phyloP scores from a whole-genome alignment of 2,888 invertebrate genomes.

The Holacanthella duospinosa region DNA sequence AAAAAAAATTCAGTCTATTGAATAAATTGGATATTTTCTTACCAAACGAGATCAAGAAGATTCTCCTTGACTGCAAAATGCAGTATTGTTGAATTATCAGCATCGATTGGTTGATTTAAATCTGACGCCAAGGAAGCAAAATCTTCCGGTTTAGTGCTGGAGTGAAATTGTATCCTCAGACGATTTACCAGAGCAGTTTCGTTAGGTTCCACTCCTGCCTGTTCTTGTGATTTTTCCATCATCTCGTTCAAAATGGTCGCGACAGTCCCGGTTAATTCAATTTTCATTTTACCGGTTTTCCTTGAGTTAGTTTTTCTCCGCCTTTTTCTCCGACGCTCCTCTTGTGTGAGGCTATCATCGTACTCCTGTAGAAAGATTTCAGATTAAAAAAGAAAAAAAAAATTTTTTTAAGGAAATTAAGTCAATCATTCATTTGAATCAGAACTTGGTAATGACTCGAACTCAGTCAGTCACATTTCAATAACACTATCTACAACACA shows the following conservation, averaged over 20 bases:
- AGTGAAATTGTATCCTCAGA: too few relatives aligned
- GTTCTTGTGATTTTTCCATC: not conserved
- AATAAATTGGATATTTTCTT: too few relatives aligned
- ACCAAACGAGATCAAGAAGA: conserved; percentile 54
- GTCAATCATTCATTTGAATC: too few relatives aligned
- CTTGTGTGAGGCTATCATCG: conserved; percentile 21
- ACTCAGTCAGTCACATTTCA: too few relatives aligned
- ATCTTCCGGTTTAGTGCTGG: not conserved
- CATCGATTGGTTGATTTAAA: conserved; percentile 21
- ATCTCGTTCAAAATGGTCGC: not conserved
- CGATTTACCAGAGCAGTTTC: not conserved
- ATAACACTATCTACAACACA: too few relatives aligned
- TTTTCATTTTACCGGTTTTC: conserved; percentile 7
- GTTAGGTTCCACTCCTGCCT: too few relatives aligned
- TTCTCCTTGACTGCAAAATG: conserved; percentile 60
- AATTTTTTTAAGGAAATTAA: too few relatives aligned
- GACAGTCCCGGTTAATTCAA: conserved; percentile 7
- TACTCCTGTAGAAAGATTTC: too few relatives aligned
- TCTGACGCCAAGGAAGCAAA: not conserved
- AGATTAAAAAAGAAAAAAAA: too few relatives aligned
- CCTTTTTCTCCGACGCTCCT: conserved; percentile 13
- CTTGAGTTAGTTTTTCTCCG: conserved; percentile 10
- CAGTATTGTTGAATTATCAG: conserved; percentile 44
- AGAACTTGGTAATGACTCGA: too few relatives aligned
- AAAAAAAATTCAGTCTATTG: too few relatives aligned